phyloP scores from a whole-genome alignment of 1,140 invertebrate species.

The Anastrepha obliqua region DNA sequence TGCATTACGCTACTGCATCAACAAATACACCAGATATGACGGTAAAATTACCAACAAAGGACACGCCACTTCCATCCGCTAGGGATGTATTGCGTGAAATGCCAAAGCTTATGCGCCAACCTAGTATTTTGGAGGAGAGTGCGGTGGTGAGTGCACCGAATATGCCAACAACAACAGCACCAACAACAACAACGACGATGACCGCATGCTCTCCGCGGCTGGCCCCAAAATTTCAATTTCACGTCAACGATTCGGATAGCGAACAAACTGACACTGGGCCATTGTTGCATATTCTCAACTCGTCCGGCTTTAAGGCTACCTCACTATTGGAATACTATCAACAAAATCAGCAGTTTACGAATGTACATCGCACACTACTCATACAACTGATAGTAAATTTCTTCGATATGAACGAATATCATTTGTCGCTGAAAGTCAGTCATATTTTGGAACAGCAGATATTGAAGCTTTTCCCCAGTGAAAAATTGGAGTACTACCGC shows the following conservation, averaged over 20 bases:
- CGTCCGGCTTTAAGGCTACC: conserved; percentile 60
- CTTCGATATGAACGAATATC: conserved; percentile 68
- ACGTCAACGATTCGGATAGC: neutral
- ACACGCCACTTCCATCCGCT: neutral
- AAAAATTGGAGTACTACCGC: conserved; percentile 67
- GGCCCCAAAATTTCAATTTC: neutral
- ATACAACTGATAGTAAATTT: conserved; percentile 68
- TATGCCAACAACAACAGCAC: neutral
- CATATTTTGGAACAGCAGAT: conserved; percentile 69
- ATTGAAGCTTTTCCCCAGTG: conserved; percentile 64
- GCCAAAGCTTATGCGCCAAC: conserved; percentile 1
- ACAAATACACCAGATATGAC: conserved; percentile 1
- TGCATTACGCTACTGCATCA: neutral
- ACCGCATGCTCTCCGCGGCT: neutral
- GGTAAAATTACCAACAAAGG: neutral
- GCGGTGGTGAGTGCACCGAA: neutral
- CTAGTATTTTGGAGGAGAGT: neutral
- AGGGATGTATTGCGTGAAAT: conserved; percentile 27
- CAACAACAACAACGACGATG: neutral
- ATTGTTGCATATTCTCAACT: conserved; percentile 62
- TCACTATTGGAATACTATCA: conserved; percentile 62
- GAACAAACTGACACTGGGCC: neutral
- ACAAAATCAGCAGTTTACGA: conserved; percentile 62
- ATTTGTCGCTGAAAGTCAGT: conserved; percentile 67
- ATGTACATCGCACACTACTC: conserved; percentile 63